Evolutionary conservation across 2,888 invertebrate species (phyloP).

Genomic region (Melikaiella ostensackeni): DNA sequence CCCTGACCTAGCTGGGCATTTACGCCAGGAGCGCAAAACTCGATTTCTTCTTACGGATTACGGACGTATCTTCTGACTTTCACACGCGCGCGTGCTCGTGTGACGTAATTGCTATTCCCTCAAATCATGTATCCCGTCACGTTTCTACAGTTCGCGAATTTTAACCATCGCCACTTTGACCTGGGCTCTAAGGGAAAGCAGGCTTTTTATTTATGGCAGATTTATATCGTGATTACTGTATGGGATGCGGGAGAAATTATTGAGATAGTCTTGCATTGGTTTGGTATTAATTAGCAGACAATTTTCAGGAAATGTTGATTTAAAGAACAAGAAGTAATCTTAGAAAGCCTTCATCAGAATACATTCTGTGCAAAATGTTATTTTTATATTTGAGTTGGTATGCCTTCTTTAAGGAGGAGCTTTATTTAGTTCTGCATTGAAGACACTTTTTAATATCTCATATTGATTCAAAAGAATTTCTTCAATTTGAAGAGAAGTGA

Average conservation of each 20-base stretch:
- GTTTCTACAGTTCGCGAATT: background rate
- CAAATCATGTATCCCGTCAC: slow-evolving; percentile 29
- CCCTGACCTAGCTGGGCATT: slow-evolving; percentile 40
- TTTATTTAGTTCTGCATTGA: too few relatives aligned
- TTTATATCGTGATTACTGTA: background rate
- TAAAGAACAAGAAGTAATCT: too few relatives aligned
- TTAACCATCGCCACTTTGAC: slow-evolving; percentile 7
- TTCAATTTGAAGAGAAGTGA: too few relatives aligned
- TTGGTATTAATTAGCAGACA: too few relatives aligned
- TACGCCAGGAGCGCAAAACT: slow-evolving; percentile 35
- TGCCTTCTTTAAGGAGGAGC: too few relatives aligned
- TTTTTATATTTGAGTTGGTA: too few relatives aligned
- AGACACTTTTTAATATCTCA: too few relatives aligned
- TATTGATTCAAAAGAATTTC: too few relatives aligned
- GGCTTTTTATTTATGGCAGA: slow-evolving; percentile 6
- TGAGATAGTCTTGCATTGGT: background rate
- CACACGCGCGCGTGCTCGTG: slow-evolving; percentile 24
- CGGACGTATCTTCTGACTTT: slow-evolving; percentile 37
- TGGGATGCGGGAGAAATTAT: background rate
- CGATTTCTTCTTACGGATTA: slow-evolving; percentile 36
- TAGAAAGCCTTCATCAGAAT: too few relatives aligned
- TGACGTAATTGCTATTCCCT: slow-evolving; percentile 37
- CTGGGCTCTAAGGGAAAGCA: slow-evolving; percentile 5
- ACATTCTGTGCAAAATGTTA: too few relatives aligned
- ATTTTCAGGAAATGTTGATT: too few relatives aligned